Conservation (phyloP, 2,888 invertebrate genomes). For the Cerastis leucographa region DNA sequence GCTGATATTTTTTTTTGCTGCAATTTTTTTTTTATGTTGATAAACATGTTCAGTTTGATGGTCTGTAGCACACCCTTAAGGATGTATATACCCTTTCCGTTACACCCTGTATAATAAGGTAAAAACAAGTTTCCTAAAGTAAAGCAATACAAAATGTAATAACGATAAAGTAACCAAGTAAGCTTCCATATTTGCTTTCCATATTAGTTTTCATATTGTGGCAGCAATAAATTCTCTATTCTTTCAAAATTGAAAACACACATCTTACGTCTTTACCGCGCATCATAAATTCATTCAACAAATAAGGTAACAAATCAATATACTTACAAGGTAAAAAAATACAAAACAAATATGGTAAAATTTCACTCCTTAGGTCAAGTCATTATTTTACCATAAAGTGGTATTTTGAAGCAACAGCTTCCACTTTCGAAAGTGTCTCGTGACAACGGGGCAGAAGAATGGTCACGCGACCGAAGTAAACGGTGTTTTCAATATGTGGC, state of each 20-base stretch:
- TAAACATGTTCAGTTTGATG: too few species aligned
- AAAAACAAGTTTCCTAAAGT: not conserved
- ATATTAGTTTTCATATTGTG: constrained; percentile 19
- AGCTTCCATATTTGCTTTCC: too few species aligned
- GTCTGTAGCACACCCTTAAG: too few species aligned
- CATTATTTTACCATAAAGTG: constrained; percentile 66
- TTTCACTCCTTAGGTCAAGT: constrained; percentile 52
- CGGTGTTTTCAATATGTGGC: constrained; percentile 57
- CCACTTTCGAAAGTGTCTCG: constrained; percentile 68
- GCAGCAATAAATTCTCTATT: constrained; percentile 12
- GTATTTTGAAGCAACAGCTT: constrained; percentile 67
- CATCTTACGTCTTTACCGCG: constrained; percentile 3
- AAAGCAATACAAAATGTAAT: constrained; percentile 1
- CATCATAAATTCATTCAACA: constrained; percentile 40
- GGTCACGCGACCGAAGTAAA: constrained; percentile 71
- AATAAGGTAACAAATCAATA: constrained; percentile 50
- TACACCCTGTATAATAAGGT: too few species aligned
- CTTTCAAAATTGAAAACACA: constrained; percentile 33
- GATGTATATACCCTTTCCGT: too few species aligned
- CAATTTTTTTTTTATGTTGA: too few species aligned
- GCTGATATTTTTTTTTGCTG: too few species aligned
- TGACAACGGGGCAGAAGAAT: constrained; percentile 66
- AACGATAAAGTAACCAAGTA: constrained; percentile 4
- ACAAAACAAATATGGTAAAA: constrained; percentile 43
- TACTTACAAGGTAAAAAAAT: constrained; percentile 16